A percentile compares a stretch with the other conserved stretches of the same genome.
These are phyloP conservation scores for Perca fluviatilis DNA, from an alignment of 2,113 vertebrate genomes.

Conservation along the genomic window DNA sequence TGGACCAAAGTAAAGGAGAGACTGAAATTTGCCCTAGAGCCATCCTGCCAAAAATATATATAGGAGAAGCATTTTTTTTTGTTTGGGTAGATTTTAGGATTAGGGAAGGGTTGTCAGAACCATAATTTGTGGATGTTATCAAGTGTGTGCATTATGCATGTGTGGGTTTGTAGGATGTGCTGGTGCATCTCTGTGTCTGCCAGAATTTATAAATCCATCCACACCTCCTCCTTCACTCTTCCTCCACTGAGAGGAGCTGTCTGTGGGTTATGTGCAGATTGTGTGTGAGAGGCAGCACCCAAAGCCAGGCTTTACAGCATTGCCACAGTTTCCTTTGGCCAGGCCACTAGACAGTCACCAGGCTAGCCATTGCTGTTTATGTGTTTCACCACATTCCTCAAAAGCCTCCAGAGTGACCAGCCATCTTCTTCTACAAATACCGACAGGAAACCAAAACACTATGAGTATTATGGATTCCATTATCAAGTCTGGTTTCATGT, in stretches of 20 bases:
- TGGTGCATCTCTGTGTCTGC: constrained; percentile 31
- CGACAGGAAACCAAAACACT: constrained; percentile 22
- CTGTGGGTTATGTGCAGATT: constrained; percentile 55
- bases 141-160: not conserved
- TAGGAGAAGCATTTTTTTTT: no score
- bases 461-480: constrained; percentile 9
- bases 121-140: constrained; percentile 15
- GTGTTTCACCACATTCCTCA: constrained; percentile 42
- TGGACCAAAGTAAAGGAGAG: not conserved
- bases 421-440: constrained; percentile 9
- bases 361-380: constrained; percentile 27
- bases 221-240: constrained; percentile 52
- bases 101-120: not conserved
- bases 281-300: constrained; percentile 48
- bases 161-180: constrained; percentile 21
- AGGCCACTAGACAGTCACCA: constrained; percentile 43
- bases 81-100: not conserved
- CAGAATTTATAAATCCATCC: constrained; percentile 38
- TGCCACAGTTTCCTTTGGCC: constrained; percentile 68
- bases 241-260: constrained; percentile 62
- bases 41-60: no score
- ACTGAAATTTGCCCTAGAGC: not conserved
- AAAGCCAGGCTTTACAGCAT: constrained; percentile 37
- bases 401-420: constrained; percentile 30
- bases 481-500: constrained; percentile 40